These are phyloP conservation scores for Baronia brevicornis DNA, from an alignment of 2,888 invertebrate genomes.

Conservation along the genomic window DNA sequence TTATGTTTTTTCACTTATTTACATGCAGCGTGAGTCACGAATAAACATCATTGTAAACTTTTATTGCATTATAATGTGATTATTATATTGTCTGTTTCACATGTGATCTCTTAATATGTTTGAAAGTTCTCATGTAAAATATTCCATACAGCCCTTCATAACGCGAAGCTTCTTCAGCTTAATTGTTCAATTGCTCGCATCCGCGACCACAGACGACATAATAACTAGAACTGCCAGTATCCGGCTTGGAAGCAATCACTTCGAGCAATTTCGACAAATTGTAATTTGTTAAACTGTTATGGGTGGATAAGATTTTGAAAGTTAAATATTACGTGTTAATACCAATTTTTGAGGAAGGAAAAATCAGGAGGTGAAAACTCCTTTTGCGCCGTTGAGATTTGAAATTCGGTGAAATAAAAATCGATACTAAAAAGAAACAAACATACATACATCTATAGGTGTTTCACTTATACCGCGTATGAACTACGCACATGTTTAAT, in stretches of 20 bases:
- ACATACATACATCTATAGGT: no score
- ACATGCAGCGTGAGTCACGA: no score
- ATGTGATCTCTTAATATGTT: conserved; percentile 8
- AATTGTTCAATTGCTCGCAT: conserved; percentile 67
- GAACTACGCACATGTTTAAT: no score
- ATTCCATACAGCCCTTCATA: conserved; percentile 8
- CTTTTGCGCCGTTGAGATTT: conserved; percentile 1
- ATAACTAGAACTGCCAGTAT: conserved; percentile 34
- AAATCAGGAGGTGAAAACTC: no score
- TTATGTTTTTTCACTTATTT: no score
- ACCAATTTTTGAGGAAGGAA: no score
- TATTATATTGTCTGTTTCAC: conserved; percentile 15
- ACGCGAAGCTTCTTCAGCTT: conserved; percentile 34
- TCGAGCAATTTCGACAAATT: conserved; percentile 24
- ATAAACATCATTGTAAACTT: not conserved
- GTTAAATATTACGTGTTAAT: not conserved
- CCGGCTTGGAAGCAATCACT: conserved; percentile 28
- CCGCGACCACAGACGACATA: conserved; percentile 42
- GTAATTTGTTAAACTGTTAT: conserved; percentile 29
- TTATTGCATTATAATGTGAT: conserved; percentile 1
- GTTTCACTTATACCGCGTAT: no score
- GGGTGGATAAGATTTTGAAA: conserved; percentile 16
- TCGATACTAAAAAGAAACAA: no score
- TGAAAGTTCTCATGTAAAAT: no score
- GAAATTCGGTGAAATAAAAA: conserved; percentile 3